phyloP scores from a whole-genome alignment of 2,797 vertebrate genomes.

The Brachyalestes nurse region DNA sequence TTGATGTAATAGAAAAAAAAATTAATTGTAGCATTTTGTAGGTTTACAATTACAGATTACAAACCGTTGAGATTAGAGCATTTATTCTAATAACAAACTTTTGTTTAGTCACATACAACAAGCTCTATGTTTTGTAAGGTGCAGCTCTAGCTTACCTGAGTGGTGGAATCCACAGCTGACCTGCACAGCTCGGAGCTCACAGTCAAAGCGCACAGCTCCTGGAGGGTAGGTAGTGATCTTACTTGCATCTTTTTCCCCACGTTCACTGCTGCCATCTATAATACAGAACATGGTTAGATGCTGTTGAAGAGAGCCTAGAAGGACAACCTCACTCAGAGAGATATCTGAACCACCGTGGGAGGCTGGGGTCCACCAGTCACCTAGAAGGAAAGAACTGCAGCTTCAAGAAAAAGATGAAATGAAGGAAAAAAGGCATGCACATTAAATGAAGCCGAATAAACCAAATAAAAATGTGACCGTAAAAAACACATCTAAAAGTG shows the following conservation, averaged over 20 bases:
- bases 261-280: slow-evolving; percentile 94
- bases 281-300: slow-evolving; percentile 59
- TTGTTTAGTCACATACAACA: slow-evolving; percentile 5
- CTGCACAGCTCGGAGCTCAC: slow-evolving; percentile 92
- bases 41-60: too few species aligned
- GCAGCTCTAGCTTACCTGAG: slow-evolving; percentile 82
- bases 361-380: slow-evolving; percentile 22
- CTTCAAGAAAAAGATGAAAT: slow-evolving; percentile 28
- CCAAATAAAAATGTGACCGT: neutral
- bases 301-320: slow-evolving; percentile 40
- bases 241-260: slow-evolving; percentile 97
- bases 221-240: slow-evolving; percentile 99
- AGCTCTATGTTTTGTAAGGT: neutral
- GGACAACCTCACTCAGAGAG: neutral
- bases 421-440: slow-evolving; percentile 32
- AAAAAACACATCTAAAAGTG: neutral
- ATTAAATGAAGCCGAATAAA: neutral
- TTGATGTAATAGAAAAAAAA: neutral
- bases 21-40: neutral
- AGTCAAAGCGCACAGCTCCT: slow-evolving; percentile 94
- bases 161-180: slow-evolving; percentile 99
- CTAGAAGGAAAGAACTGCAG: slow-evolving; percentile 40
- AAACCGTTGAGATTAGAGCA: neutral
- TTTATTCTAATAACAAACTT: neutral
- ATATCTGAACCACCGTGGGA: slow-evolving; percentile 43